Base-by-base conservation (phyloP, 2,797 vertebrate species). In the Anomalospiza imberbis region DNA sequence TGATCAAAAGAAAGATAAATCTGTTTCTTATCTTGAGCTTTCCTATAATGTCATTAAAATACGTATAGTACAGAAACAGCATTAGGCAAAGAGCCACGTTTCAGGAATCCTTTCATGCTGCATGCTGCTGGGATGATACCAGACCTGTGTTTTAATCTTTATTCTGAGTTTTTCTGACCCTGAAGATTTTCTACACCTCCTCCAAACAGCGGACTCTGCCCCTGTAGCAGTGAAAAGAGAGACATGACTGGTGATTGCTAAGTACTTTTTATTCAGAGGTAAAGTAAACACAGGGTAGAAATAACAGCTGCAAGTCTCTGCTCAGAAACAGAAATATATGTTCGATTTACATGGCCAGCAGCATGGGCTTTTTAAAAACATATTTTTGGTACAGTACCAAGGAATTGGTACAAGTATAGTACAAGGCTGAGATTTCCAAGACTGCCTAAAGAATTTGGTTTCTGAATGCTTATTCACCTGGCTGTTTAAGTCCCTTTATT, bases 171-270 rank as follows among this genome's bases (percentile, higher is more conserved):
- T 75, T 72, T 8, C 44, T 76, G 26, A 54, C 15, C 26, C 38
- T 53, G 34, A 74, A 53, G 13, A 13, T 87, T 81, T 92, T 42
- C 51, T 82, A 9, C 19, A 66, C 15, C 31, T 75, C 66, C 19
- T 62, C 32, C 29, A 76, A 76, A 50, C 14, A 17, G 31, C 1
- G 16, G 22, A 7, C 12, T 65, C 61, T 77, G n/a, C 6, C 16
- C 31, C 8, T 83, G 57, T 10, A 85, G 58, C 0, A 0, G 19
- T 29, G 14, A 42, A 71, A 74, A 71, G 19, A 66, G 42, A 73
- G 6, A 74, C 38, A 32, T 0, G 7, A 47, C 18, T 25, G 19
- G 7, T 29, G 50, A 74, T 22, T 31, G 50, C 0, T 1, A 78
- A 68, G 9, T 54, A 20, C 28, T 75, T 38, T 67, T 34, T 71